Percentiles rank a stretch among this genome's conserved stretches.
phyloP scores from a whole-genome alignment of 2,888 invertebrate species.

The Tribolium freemani region DNA sequence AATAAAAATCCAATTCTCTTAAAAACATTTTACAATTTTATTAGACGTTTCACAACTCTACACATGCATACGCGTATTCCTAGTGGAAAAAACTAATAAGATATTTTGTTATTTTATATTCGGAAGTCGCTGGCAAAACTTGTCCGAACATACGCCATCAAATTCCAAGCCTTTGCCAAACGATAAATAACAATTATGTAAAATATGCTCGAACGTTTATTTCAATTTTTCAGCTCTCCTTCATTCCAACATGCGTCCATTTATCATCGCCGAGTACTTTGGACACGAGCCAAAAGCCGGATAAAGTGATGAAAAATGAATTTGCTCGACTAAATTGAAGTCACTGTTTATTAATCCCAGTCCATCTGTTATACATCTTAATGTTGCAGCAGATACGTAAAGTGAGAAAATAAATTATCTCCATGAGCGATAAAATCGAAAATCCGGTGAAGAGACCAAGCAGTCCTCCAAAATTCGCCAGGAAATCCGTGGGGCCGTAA shows the following conservation, averaged over 20 bases:
- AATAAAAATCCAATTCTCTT: too few species aligned
- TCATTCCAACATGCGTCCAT: neutral
- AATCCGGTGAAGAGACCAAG: slow-evolving; percentile 69
- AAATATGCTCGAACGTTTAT: neutral
- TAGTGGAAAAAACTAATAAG: too few species aligned
- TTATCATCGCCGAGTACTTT: slow-evolving; percentile 2
- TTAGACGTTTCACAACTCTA: too few species aligned
- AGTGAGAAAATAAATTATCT: slow-evolving; percentile 70
- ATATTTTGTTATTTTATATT: too few species aligned
- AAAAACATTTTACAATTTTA: too few species aligned
- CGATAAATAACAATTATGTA: neutral
- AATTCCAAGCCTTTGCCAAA: neutral
- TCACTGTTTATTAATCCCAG: slow-evolving; percentile 40
- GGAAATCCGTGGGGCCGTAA: slow-evolving; percentile 78
- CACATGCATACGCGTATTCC: too few species aligned
- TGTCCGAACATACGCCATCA: too few species aligned
- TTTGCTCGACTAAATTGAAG: neutral
- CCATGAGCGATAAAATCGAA: slow-evolving; percentile 67
- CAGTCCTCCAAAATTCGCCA: slow-evolving; percentile 79
- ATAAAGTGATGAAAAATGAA: neutral
- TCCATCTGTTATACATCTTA: slow-evolving; percentile 53
- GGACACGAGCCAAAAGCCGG: neutral
- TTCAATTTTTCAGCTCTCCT: neutral
- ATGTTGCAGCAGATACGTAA: slow-evolving; percentile 62
- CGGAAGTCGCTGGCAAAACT: too few species aligned